Base-by-base conservation (phyloP, 2,797 vertebrate genomes). In the Pterois miles region DNA sequence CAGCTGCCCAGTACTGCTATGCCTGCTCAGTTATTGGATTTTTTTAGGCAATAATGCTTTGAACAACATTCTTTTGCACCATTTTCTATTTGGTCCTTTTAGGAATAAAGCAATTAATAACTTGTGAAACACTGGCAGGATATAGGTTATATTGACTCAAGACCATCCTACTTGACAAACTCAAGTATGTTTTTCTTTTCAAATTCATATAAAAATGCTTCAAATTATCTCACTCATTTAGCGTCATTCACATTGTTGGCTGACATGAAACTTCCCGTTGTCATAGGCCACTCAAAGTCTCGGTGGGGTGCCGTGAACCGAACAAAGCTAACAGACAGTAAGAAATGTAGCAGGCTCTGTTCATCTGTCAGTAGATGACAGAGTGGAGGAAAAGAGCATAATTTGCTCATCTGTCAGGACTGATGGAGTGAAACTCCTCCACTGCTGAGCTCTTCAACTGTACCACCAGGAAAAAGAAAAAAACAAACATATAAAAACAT, bases 321-420 rank as follows among this genome's bases (percentile, higher is more conserved):
- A 71, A 69, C 22, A 43, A 58, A 71, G 54, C 65, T 29, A 72
- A 25, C 46, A 60, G 65, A 29, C 48, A 27, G 57, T 5, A 23
- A 50, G 60, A 75, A 52, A 34, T 63, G 31, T 31, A 66, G 58
- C 43, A 22, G 22, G 40, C 57, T 9, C 6, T 4, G 56, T 56
- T 60, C 56, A 73, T 74, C 62, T 53, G 73, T 78, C 76, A 70
- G 62, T 43, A 60, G 23, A 65, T 27, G 59, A 34, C 65, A 9
- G 57, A 82, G 69, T 18, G 50, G 40, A 71, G 60, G 29, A 22
- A 75, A 72, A 64, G 56, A 59, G 36, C 54, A 43, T 50, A 4
- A 58, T 73, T 20, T 70, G 58, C 29, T 69, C 74, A 27, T 78
- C 80, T 40, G 66, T 79, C 80, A 66, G 14, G 14, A 20, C 31